Conservation (phyloP, 2,797 vertebrate species). For the Falco cherrug region DNA sequence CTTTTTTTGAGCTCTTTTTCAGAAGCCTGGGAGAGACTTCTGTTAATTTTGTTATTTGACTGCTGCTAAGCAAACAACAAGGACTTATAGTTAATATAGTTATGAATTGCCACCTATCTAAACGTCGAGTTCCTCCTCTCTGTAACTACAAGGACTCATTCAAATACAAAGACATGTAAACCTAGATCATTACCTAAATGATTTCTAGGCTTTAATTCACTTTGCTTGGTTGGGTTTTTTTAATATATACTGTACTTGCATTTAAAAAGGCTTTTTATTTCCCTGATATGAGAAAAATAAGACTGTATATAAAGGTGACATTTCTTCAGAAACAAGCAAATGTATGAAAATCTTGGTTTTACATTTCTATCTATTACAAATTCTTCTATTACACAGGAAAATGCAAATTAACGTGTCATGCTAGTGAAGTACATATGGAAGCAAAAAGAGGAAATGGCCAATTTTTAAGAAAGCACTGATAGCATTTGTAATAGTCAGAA, state of each 20-base stretch:
- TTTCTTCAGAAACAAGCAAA: not conserved
- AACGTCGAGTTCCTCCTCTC: not conserved
- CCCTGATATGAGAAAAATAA: not conserved
- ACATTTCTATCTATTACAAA: no score
- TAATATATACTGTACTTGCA: not conserved
- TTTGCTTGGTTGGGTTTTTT: not conserved
- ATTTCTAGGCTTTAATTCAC: not conserved
- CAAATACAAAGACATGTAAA: not conserved
- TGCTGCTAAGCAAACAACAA: not conserved
- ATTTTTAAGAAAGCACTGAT: not conserved
- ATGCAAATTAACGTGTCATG: not conserved
- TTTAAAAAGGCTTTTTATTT: not conserved
- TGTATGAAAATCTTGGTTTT: not conserved
- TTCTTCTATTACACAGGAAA: not conserved
- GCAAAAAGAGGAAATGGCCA: not conserved
- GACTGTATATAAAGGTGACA: not conserved
- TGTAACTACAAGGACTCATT: not conserved
- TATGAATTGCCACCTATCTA: not conserved
- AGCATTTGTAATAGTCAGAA: not conserved
- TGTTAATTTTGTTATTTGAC: not conserved
- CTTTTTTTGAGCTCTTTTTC: not conserved
- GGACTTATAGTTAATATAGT: not conserved
- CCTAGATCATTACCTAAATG: not conserved
- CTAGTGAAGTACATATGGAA: not conserved
- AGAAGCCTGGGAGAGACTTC: not conserved